phyloP scores from a whole-genome alignment of 2,888 invertebrate species.

The Leucophenga montana region DNA sequence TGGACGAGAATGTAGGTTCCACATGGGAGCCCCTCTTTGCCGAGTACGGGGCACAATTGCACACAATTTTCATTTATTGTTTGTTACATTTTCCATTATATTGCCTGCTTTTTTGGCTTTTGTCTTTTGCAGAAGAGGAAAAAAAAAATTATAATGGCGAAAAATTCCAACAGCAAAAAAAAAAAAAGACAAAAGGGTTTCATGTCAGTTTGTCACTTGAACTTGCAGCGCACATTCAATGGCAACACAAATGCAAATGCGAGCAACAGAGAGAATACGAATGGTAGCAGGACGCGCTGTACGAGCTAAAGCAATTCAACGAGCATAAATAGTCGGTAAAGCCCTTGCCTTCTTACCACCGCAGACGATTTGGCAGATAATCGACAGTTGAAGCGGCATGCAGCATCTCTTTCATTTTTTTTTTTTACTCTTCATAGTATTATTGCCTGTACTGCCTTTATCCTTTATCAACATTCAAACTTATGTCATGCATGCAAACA shows the following conservation, averaged over 20 bases:
- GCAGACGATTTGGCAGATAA: slow-evolving; percentile 3
- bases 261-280: not conserved
- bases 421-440: not conserved
- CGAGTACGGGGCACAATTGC: slow-evolving; percentile 49
- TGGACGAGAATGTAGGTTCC: too few species aligned
- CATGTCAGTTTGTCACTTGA: slow-evolving; percentile 21
- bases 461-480: slow-evolving; percentile 12
- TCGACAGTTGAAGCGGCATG: not conserved
- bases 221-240: slow-evolving; percentile 23
- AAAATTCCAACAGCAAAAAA: not conserved
- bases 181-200: slow-evolving; percentile 12
- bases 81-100: slow-evolving; percentile 52
- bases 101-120: slow-evolving; percentile 1
- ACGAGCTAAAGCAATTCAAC: not conserved
- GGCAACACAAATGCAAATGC: not conserved
- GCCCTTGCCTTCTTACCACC: not conserved
- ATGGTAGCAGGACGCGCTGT: not conserved
- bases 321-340: slow-evolving; percentile 9
- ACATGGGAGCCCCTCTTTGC: too few species aligned
- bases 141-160: not conserved
- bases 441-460: not conserved
- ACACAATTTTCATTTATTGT: slow-evolving; percentile 65
- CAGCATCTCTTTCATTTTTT: not conserved
- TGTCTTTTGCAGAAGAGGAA: not conserved
- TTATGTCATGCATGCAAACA: slow-evolving; percentile 21